Conservation (phyloP, 2,888 invertebrate species). For the Mellilla xanthometata region DNA sequence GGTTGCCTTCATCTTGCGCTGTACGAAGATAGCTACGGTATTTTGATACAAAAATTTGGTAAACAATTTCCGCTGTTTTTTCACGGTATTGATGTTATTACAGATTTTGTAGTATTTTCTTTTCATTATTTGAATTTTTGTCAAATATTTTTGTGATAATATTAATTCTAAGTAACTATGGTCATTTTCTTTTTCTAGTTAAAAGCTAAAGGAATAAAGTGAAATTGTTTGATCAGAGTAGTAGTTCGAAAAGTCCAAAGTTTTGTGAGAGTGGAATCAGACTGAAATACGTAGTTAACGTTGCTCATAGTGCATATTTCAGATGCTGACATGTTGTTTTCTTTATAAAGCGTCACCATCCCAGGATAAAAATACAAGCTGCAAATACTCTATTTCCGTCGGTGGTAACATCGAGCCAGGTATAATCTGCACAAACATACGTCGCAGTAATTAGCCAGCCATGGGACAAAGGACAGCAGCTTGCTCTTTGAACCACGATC, state of each 20-base stretch:
- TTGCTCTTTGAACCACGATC: slow-evolving; percentile 38
- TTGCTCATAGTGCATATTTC: too few relatives aligned
- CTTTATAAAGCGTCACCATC: too few relatives aligned
- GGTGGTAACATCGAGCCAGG: slow-evolving; percentile 34
- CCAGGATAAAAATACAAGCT: slow-evolving; percentile 26
- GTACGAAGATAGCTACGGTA: slow-evolving; percentile 21
- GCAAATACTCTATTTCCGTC: too few relatives aligned
- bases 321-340: too few relatives aligned
- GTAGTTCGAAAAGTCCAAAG: too few relatives aligned
- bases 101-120: slow-evolving; percentile 12
- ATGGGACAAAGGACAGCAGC: slow-evolving; percentile 45
- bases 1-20: slow-evolving; percentile 23
- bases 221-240: too few relatives aligned
- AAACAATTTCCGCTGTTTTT: slow-evolving; percentile 12
- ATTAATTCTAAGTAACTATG: too few relatives aligned
- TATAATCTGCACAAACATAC: slow-evolving; percentile 50
- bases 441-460: slow-evolving; percentile 56
- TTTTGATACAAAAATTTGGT: slow-evolving; percentile 16
- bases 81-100: neutral
- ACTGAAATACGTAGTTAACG: too few relatives aligned
- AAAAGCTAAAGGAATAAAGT: too few relatives aligned
- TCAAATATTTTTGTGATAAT: neutral
- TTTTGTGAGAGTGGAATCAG: too few relatives aligned
- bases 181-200: too few relatives aligned
- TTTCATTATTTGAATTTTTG: neutral